Conservation (phyloP, 2,113 vertebrate genomes). For the Diadophis punctatus region DNA sequence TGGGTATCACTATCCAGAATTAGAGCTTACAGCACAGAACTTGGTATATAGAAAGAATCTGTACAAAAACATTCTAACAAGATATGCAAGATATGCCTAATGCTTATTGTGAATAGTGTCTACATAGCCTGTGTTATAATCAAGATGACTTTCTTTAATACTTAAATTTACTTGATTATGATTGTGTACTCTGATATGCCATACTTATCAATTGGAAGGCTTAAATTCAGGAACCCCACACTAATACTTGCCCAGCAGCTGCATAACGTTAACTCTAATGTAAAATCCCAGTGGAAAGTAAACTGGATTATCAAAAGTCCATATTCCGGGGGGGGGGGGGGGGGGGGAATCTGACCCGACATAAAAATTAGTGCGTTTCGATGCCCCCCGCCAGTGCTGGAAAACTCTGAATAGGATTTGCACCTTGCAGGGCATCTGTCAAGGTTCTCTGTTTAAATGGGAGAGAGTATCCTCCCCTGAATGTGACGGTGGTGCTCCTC, state of each 20-base stretch:
- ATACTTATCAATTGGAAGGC: not conserved
- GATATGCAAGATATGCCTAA: not conserved
- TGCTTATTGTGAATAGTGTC: not conserved
- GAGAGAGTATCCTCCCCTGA: not conserved
- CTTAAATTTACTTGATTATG: not conserved
- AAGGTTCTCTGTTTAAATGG: not conserved
- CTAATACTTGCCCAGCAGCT: not conserved
- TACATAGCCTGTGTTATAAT: not conserved
- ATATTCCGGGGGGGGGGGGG: no score
- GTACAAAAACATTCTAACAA: not conserved
- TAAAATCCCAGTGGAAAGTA: not conserved
- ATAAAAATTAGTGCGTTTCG: not conserved
- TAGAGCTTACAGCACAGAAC: not conserved
- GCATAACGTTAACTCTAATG: not conserved
- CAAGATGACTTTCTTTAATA: not conserved
- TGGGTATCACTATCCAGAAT: not conserved
- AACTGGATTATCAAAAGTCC: not conserved
- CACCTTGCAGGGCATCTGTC: not conserved
- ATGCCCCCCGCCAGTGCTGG: not conserved
- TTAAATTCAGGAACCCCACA: not conserved
- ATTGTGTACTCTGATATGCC: not conserved
- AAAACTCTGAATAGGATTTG: not conserved
- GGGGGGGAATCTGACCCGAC: not conserved
- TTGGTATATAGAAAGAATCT: not conserved
- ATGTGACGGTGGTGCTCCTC: not conserved